phyloP scores from a whole-genome alignment of 2,888 invertebrate species.

The Tholera decimalis region DNA sequence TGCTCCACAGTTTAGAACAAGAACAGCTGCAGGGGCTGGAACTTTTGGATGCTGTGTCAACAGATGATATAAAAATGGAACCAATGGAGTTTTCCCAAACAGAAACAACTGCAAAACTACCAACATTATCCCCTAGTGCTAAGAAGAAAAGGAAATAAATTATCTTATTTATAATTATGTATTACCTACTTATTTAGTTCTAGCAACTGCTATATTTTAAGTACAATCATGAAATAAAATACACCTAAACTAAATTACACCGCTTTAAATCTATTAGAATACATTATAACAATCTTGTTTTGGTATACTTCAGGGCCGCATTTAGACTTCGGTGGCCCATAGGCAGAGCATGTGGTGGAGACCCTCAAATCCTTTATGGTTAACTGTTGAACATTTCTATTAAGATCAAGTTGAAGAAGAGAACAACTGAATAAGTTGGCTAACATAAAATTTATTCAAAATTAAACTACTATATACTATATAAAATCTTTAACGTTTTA shows the following conservation, averaged over 20 bases:
- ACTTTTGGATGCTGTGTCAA: slow-evolving; percentile 80
- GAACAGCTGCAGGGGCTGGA: slow-evolving; percentile 89
- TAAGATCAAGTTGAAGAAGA: no score
- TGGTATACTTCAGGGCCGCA: no score
- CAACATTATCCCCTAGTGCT: slow-evolving; percentile 82
- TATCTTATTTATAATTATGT: slow-evolving; percentile 1
- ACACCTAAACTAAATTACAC: neutral
- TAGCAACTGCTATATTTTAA: neutral
- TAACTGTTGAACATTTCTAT: no score
- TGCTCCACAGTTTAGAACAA: slow-evolving; percentile 92
- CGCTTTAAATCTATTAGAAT: no score
- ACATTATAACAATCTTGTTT: neutral
- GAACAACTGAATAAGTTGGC: no score
- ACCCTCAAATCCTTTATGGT: no score
- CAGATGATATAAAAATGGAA: slow-evolving; percentile 87
- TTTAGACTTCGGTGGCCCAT: no score
- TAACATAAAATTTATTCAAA: no score
- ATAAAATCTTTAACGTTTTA: no score
- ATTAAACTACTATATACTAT: no score
- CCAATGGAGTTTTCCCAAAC: slow-evolving; percentile 84
- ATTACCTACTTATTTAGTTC: slow-evolving; percentile 17
- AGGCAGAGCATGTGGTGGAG: no score
- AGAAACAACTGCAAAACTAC: slow-evolving; percentile 78
- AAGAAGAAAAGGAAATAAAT: slow-evolving; percentile 87
- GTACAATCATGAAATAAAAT: slow-evolving; percentile 9